phyloP scores from a whole-genome alignment of 1,140 invertebrate species.

The Zaprionus vittiger region DNA sequence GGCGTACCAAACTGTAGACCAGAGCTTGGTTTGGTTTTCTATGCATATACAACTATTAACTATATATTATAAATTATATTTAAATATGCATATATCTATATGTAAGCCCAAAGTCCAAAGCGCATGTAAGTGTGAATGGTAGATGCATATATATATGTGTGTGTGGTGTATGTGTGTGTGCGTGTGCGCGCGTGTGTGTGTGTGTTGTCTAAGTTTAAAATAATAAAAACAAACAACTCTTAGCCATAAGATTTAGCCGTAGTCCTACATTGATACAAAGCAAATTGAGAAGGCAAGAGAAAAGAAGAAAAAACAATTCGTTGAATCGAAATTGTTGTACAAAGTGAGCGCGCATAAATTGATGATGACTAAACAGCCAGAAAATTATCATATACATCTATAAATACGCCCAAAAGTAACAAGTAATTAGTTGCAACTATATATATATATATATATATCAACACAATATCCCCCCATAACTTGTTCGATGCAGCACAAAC shows the following conservation, averaged over 20 bases:
- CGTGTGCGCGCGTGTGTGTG: slow-evolving; percentile 23
- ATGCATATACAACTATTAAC: slow-evolving; percentile 63
- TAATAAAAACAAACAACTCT: slow-evolving; percentile 38
- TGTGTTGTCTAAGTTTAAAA: slow-evolving; percentile 40
- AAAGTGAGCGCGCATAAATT: slow-evolving; percentile 41
- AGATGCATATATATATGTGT: slow-evolving; percentile 40
- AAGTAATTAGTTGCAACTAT: slow-evolving; percentile 23
- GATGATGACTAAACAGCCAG: slow-evolving; percentile 44
- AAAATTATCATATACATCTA: slow-evolving; percentile 40
- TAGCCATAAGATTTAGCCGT: slow-evolving; percentile 46
- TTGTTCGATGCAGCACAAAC: slow-evolving; percentile 55
- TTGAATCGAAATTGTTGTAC: slow-evolving; percentile 64
- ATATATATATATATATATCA: slow-evolving; percentile 14
- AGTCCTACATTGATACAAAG: slow-evolving; percentile 64
- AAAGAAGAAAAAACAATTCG: slow-evolving; percentile 35
- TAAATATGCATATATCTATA: slow-evolving; percentile 57
- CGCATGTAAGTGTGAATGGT: slow-evolving; percentile 66
- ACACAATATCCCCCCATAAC: slow-evolving; percentile 18
- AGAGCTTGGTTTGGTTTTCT: slow-evolving; percentile 60
- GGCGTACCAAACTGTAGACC: slow-evolving; percentile 33
- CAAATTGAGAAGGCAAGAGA: slow-evolving; percentile 12
- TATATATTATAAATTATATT: slow-evolving; percentile 22
- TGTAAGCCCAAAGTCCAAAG: slow-evolving; percentile 79
- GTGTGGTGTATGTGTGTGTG: slow-evolving; percentile 22
- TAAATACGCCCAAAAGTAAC: slow-evolving; percentile 11